Evolutionary conservation across 64 coral and sea anemone species (phyloP).

Genomic region (Montipora foliosa): DNA sequence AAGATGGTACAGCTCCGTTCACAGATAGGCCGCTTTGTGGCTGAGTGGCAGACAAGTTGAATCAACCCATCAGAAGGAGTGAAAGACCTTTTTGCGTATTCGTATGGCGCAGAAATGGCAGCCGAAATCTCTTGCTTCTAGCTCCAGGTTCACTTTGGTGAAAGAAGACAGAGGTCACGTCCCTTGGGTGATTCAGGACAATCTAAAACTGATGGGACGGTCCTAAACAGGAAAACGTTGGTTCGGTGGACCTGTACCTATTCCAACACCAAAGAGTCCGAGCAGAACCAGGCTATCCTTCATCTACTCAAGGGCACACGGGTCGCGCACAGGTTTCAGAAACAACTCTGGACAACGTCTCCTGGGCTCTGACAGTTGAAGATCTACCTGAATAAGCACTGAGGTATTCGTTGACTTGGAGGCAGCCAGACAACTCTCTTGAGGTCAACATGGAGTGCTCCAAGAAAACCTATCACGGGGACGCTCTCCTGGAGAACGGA

Average conservation of each 20-base stretch:
- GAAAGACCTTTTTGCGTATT: conserved; percentile 41
- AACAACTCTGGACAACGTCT: conserved; percentile 60
- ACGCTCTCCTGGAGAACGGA: conserved; percentile 59
- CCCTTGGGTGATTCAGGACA: conserved; percentile 50
- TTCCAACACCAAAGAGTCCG: conserved; percentile 37
- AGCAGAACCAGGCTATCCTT: conserved; percentile 66
- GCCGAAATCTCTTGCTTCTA: conserved; percentile 63
- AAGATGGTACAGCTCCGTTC: conserved; percentile 54
- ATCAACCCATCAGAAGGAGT: background rate
- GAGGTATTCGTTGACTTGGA: conserved; percentile 72
- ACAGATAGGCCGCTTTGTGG: conserved; percentile 49
- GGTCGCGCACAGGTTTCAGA: conserved; percentile 66
- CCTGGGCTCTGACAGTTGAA: conserved; percentile 56
- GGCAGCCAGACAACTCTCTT: conserved; percentile 65
- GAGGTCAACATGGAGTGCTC: conserved; percentile 58
- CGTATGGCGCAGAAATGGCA: conserved; percentile 72
- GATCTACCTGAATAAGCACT: conserved; percentile 82
- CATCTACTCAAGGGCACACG: conserved; percentile 71
- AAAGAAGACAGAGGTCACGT: conserved; percentile 36
- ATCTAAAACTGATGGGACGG: conserved; percentile 50
- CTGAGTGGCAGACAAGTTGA: conserved; percentile 5
- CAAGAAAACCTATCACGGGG: conserved; percentile 55
- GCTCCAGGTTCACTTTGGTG: conserved; percentile 52
- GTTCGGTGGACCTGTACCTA: conserved; percentile 55
- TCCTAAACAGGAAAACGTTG: conserved; percentile 74